phyloP scores from a whole-genome alignment of 92 coral and sea anemone species.

The Epizoanthus ramosus region DNA sequence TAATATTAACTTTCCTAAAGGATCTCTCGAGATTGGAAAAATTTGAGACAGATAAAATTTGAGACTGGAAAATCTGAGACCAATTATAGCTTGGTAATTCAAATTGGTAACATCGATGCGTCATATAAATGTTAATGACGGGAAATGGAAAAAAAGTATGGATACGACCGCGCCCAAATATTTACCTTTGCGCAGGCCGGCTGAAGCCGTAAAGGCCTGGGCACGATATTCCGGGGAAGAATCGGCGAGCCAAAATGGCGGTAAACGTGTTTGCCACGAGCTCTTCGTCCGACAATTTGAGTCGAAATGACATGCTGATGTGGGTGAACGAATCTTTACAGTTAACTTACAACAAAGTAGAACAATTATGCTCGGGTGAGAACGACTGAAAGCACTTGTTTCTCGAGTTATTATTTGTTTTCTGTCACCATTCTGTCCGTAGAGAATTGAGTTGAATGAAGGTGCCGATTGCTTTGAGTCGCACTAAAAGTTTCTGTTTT shows the following conservation, averaged over 20 bases:
- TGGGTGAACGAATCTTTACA: constrained; percentile 91
- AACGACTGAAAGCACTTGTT: constrained; percentile 7
- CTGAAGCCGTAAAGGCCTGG: constrained; percentile 2
- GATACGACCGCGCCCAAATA: constrained; percentile 12
- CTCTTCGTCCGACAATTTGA: constrained; percentile 87
- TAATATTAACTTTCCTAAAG: too few relatives aligned
- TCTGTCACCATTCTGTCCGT: constrained; percentile 26
- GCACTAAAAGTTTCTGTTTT: constrained; percentile 23
- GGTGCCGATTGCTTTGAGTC: background rate
- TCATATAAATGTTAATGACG: too few relatives aligned
- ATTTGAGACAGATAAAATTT: too few relatives aligned
- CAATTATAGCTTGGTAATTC: too few relatives aligned
- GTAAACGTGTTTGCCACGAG: constrained; percentile 81
- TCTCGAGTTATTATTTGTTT: constrained; percentile 31
- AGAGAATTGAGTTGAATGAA: constrained; percentile 1
- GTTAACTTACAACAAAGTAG: constrained; percentile 87
- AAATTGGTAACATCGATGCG: too few relatives aligned
- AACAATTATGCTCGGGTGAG: constrained; percentile 95
- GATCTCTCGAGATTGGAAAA: too few relatives aligned
- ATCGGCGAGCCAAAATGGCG: constrained; percentile 59
- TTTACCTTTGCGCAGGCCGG: background rate
- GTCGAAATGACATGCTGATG: constrained; percentile 90
- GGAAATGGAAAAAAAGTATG: background rate
- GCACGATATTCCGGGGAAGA: background rate
- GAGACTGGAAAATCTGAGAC: too few relatives aligned